Evolutionary conservation across 1,140 invertebrate genomes (phyloP), one percentile per base, ranked within the genome.

Genomic region (Drosophila bifasciata): DNA sequence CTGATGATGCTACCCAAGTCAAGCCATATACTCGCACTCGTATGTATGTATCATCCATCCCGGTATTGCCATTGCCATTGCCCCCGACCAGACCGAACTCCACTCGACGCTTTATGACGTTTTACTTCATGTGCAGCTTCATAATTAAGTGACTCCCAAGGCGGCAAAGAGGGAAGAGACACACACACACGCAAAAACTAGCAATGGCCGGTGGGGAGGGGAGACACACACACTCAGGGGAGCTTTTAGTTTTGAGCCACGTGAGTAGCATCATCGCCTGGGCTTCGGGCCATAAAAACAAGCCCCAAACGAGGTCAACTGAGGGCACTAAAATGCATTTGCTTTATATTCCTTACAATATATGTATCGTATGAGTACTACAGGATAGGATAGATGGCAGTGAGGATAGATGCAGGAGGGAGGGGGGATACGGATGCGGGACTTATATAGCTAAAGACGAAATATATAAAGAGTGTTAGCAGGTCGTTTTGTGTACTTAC

Each of bases 111-210:
- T 85, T 85, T 85, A 85, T 85, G 81, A 85, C 81, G 81, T 81
- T 85, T 85, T 86, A 81, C 81, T 85, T 85, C 81, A 85, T 85
- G 83, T 85, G 81, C 81, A 85, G 81, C 73, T 85, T 88, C 81
- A 85, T 85, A 85, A 85, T 85, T 86, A 85, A 85, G 81, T 85
- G 81, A 79, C 81, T 81, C 57, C 72, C 53, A 60, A 68, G 45
- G 56, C 40, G 0, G 15, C 16, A 17, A 28, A 25, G 15, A 19
- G 41, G 23, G 21, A 28, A 23, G 46, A 40, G 9, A 16, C 25
- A 41, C 55, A 28, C 25, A 28, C 7, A 28, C 25, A 28, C 40
- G 13, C 39, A 55, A 49, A 32, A 79, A 56, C 74, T 69, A 53
- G 56, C 59, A 63, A 13, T 39, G 69, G 53, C 16, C 55, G 43